Percentiles rank a stretch among this genome's conserved stretches.
Conservation (phyloP, 1,140 invertebrate genomes). For the Pseudoatta argentina region DNA sequence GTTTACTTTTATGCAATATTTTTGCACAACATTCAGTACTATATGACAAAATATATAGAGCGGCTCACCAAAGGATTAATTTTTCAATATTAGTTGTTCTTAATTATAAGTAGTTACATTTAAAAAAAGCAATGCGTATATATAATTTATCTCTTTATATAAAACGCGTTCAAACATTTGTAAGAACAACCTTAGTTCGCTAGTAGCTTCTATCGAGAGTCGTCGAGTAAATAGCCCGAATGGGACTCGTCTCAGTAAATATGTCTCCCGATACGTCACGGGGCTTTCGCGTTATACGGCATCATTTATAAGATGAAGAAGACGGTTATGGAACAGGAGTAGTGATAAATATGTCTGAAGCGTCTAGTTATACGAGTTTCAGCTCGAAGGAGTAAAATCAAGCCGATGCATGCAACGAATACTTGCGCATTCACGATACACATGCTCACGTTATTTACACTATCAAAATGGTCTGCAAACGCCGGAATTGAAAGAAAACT, state of each 20-base stretch:
- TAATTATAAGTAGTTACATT: constrained; percentile 28
- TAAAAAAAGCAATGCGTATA: constrained; percentile 9
- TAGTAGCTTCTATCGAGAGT: constrained; percentile 58
- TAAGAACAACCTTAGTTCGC: constrained; percentile 66
- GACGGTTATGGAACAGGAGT: constrained; percentile 72
- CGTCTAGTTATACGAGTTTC: constrained; percentile 60
- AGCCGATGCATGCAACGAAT: constrained; percentile 38
- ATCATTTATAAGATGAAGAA: constrained; percentile 74
- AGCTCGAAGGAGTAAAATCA: constrained; percentile 54
- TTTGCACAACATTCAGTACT: no score
- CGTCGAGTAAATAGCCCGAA: constrained; percentile 75
- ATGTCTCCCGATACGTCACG: constrained; percentile 79
- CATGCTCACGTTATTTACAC: constrained; percentile 8
- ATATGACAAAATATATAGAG: no score
- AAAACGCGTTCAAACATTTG: constrained; percentile 70
- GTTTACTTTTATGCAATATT: no score
- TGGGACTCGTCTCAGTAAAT: constrained; percentile 78
- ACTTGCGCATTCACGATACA: not conserved
- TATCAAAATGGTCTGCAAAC: constrained; percentile 22
- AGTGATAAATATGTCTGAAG: constrained; percentile 75
- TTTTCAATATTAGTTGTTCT: not conserved
- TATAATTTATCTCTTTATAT: constrained; percentile 27
- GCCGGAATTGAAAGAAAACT: constrained; percentile 10
- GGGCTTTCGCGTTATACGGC: constrained; percentile 70
- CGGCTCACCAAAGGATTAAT: no score